Percentiles rank a stretch among this genome's conserved stretches.
Conservation (phyloP, 2,888 invertebrate genomes). For the Arctia plantaginis region DNA sequence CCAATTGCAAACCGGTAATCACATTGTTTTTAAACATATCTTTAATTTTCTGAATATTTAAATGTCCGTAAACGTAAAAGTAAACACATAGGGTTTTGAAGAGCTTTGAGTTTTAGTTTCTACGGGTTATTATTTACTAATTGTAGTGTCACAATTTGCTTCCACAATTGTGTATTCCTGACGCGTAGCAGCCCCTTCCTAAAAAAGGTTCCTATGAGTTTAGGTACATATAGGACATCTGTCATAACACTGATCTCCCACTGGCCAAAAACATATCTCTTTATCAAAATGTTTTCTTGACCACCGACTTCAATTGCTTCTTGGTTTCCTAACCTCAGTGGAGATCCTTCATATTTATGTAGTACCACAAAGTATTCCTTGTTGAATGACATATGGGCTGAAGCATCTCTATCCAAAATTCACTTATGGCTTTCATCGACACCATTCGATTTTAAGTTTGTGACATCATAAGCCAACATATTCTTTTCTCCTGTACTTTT, state of each 20-base stretch:
- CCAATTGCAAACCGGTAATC: no score
- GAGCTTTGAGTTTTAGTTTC: constrained; percentile 33
- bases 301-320: not conserved
- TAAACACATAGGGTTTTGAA: constrained; percentile 32
- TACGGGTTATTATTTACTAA: constrained; percentile 38
- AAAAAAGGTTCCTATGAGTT: constrained; percentile 60
- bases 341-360: not conserved
- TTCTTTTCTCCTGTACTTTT: not conserved
- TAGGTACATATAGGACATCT: constrained; percentile 50
- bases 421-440: not conserved
- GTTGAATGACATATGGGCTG: no score
- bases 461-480: constrained; percentile 10
- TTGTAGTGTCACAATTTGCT: constrained; percentile 27
- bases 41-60: constrained; percentile 26
- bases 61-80: constrained; percentile 43
- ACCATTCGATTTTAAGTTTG: not conserved
- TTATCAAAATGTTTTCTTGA: not conserved
- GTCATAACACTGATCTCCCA: not conserved
- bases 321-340: constrained; percentile 4
- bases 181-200: constrained; percentile 53
- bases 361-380: not conserved
- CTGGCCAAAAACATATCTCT: not conserved
- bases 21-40: no score
- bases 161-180: constrained; percentile 50
- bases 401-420: constrained; percentile 10